A percentile compares a stretch with the other conserved stretches of the same genome.
phyloP scores from a whole-genome alignment of 2,113 vertebrate genomes.

The Ranitomeya imitator region DNA sequence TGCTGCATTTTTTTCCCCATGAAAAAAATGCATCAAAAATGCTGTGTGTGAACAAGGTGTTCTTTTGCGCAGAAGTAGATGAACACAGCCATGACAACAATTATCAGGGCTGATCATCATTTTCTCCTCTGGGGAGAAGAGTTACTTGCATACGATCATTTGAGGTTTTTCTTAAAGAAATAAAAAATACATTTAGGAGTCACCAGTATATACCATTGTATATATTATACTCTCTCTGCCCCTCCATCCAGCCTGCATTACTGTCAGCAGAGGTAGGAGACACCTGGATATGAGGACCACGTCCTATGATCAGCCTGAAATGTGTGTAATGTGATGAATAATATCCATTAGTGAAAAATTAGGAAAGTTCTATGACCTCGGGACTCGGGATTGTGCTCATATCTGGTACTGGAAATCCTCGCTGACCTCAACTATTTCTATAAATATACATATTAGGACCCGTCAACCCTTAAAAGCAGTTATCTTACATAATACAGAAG shows the following conservation, averaged over 20 bases:
- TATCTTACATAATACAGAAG: not conserved
- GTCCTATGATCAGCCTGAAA: not conserved
- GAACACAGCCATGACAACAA: no score
- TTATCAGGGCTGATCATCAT: not conserved
- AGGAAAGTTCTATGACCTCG: not conserved
- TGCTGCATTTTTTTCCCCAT: no score
- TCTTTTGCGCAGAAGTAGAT: no score
- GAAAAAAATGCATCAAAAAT: no score
- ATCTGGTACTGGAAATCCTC: not conserved
- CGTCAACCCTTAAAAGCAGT: not conserved
- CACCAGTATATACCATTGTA: not conserved
- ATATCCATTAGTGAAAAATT: conserved; percentile 17
- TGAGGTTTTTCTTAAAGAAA: not conserved
- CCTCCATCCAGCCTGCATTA: not conserved
- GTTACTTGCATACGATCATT: not conserved
- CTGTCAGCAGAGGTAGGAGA: conserved; percentile 17
- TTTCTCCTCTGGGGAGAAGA: not conserved
- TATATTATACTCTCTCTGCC: not conserved
- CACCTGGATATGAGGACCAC: not conserved
- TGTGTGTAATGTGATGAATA: not conserved
- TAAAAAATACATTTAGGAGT: not conserved
- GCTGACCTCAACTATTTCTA: not conserved
- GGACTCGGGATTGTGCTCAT: not conserved
- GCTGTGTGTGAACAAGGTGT: no score
- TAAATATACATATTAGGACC: conserved; percentile 3